Evolutionary conservation across 2,888 invertebrate species (phyloP).

Genomic region (Elysia crispata): DNA sequence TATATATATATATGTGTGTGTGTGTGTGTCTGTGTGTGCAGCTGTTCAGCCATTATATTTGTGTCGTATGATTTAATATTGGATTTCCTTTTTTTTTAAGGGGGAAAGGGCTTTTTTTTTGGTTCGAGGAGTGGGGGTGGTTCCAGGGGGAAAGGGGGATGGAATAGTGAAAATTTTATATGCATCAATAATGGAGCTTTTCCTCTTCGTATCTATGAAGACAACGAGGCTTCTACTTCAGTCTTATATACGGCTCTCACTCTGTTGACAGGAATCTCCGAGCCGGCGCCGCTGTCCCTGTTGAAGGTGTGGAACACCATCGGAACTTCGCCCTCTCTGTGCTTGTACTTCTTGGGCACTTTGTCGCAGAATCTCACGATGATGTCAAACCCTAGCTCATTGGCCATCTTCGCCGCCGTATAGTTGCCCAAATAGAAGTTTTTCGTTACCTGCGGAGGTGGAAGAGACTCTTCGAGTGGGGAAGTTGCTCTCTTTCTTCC

Average conservation of each 20-base stretch:
- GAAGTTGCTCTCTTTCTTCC: neutral
- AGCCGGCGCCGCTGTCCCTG: constrained; percentile 13
- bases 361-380: constrained; percentile 55
- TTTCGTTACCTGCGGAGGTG: constrained; percentile 27
- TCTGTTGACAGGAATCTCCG: neutral
- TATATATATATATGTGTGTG: too few relatives aligned
- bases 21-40: too few relatives aligned
- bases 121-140: too few relatives aligned
- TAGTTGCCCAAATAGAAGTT: constrained; percentile 58
- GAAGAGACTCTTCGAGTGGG: neutral
- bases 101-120: too few relatives aligned
- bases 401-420: constrained; percentile 54
- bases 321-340: neutral
- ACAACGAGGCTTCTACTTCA: too few relatives aligned
- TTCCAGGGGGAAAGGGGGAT: too few relatives aligned
- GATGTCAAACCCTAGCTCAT: constrained; percentile 54
- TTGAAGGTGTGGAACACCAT: neutral
- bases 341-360: neutral
- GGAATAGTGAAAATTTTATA: too few relatives aligned
- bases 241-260: neutral
- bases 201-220: too few relatives aligned
- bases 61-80: too few relatives aligned
- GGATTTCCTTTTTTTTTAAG: too few relatives aligned
- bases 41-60: too few relatives aligned
- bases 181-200: too few relatives aligned